These are phyloP conservation scores for Cotesia congregata DNA, from an alignment of 2,888 invertebrate genomes.

Conservation along the genomic window DNA sequence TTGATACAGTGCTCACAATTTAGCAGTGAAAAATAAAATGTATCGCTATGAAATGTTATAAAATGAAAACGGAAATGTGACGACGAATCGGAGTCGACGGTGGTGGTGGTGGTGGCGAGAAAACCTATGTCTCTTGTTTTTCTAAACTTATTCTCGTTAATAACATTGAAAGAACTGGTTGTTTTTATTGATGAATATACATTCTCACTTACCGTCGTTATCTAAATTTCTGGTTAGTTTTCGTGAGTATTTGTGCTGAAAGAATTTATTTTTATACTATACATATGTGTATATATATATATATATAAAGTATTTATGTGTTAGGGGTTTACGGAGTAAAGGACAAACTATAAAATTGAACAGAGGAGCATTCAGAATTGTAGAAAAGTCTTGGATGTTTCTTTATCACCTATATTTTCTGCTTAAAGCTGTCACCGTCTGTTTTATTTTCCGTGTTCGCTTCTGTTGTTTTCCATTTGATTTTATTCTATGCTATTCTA, in stretches of 20 bases:
- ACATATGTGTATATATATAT: neutral
- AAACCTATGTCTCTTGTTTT: conserved; percentile 48
- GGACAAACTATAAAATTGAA: neutral
- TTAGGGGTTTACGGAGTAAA: neutral
- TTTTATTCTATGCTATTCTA: conserved; percentile 2
- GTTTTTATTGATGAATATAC: conserved; percentile 5
- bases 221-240: neutral
- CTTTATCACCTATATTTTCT: neutral
- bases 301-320: neutral
- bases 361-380: neutral
- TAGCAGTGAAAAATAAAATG: conserved; percentile 52
- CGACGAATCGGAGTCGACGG: conserved; percentile 46
- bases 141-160: conserved; percentile 47
- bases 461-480: conserved; percentile 8
- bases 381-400: neutral
- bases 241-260: neutral
- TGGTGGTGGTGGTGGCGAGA: conserved; percentile 49
- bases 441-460: conserved; percentile 8
- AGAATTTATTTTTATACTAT: neutral
- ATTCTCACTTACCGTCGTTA: neutral
- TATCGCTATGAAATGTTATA: conserved; percentile 47
- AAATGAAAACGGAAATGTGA: conserved; percentile 30
- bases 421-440: conserved; percentile 11
- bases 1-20: neutral
- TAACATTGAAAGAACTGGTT: neutral